Base-by-base conservation (phyloP, 2,113 vertebrate genomes). In the Pontoporia blainvillei region DNA sequence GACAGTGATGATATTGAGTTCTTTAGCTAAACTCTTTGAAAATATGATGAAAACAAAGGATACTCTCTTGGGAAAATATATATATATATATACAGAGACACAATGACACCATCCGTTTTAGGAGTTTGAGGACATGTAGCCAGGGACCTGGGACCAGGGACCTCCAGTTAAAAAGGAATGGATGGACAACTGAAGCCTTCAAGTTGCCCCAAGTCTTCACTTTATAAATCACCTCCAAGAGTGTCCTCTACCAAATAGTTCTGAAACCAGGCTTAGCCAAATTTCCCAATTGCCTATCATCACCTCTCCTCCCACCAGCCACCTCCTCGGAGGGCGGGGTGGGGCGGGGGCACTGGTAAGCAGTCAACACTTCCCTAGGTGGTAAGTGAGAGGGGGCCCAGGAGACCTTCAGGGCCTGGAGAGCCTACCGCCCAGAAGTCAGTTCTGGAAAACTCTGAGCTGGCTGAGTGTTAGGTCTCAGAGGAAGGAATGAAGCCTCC, bases 21-120 rank as follows among this genome's bases (percentile, higher is more conserved):
- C 5, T 66, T 87, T 31, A 71, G 34, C 64, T 79, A 91, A 93
- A 39, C 5, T 11, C 39, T 91, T 95, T 91, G 36, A 96, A 76
- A 90, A 61, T 73, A 76, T 34, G 66, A 91, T 86, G 59, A 86
- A 97, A 95, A 78, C 66, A 91, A 86, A 96, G 34, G 13, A 76
- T 41, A n/a, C 27, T 71, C 31, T 88, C 39, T 31, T 41, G n/a
- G 57, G 67, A 91, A 94, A 95, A 95, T 62, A 79, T 4, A 83
- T 62, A 95, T 62, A 79, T 4, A 83, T 62, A 75, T 67, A 75
- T 3, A 83, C 12, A 93, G 67, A 96, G 92, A 49, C 8, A 57
- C 6, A 76, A 52, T 84, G 54, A 83, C 41, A n/a, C 27, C 36
- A 49, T 75, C 46, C 46, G 7, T 85, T 61, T 95, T 90, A 88